Evolutionary conservation across 1,140 invertebrate species (phyloP).

Genomic region (Drosophila subobscura): DNA sequence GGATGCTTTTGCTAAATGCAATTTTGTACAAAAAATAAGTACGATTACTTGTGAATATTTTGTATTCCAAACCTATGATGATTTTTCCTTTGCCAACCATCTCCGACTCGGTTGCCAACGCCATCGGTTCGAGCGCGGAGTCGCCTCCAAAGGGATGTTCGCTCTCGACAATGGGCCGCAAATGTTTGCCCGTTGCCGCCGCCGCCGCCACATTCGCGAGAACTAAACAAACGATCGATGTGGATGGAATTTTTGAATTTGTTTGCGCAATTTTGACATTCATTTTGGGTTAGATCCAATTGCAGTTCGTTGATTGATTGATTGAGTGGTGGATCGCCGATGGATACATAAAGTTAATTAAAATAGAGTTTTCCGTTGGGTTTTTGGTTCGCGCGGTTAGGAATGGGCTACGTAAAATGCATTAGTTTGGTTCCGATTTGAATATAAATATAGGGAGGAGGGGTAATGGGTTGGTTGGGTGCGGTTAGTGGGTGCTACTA

Average conservation of each 20-base stretch:
- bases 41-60: conserved; percentile 55
- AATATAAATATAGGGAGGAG: no score
- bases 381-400: conserved; percentile 42
- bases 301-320: conserved; percentile 27
- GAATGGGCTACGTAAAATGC: conserved; percentile 61
- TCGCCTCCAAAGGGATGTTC: conserved; percentile 69
- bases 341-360: conserved; percentile 52
- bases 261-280: conserved; percentile 31
- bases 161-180: conserved; percentile 79
- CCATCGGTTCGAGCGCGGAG: conserved; percentile 37
- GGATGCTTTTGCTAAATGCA: conserved; percentile 54
- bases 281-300: conserved; percentile 39
- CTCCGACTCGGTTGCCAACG: conserved; percentile 25
- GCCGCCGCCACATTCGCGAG: conserved; percentile 29
- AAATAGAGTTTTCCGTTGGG: conserved; percentile 28
- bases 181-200: conserved; percentile 55
- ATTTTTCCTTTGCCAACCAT: conserved; percentile 79
- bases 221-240: conserved; percentile 45
- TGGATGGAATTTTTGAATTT: conserved; percentile 7
- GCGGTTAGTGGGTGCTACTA: conserved; percentile 46
- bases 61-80: conserved; percentile 82
- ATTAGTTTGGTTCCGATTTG: conserved; percentile 31
- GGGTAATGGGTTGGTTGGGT: conserved; percentile 1
- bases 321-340: conserved; percentile 26
- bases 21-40: conserved; percentile 61